phyloP scores from a whole-genome alignment of 2,888 invertebrate species.

The Agrilus mali region DNA sequence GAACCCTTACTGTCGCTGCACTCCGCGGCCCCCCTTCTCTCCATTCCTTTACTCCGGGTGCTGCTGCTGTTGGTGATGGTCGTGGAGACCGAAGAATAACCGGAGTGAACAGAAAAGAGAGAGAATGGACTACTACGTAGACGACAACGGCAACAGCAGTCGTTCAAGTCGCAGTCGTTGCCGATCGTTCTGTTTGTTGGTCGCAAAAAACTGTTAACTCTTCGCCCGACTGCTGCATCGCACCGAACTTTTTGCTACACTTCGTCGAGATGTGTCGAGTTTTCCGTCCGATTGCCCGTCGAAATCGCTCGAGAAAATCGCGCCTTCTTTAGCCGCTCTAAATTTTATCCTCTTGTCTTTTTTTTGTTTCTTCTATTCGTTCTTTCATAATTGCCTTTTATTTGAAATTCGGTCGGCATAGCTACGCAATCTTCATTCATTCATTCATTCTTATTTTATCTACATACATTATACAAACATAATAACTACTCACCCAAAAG shows the following conservation, averaged over 20 bases:
- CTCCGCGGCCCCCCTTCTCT: conserved; percentile 16
- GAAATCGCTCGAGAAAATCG: conserved; percentile 26
- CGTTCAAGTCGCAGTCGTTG: conserved; percentile 24
- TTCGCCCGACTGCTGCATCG: conserved; percentile 5
- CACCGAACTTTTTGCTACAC: conserved; percentile 25
- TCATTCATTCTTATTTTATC: no score
- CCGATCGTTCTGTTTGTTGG: conserved; percentile 6
- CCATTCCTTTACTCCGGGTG: conserved; percentile 6
- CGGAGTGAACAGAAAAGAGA: conserved; percentile 28
- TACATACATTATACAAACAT: no score
- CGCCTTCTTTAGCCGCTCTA: conserved; percentile 9
- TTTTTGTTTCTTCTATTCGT: neutral
- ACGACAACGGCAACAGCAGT: conserved; percentile 29
- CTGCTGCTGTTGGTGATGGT: neutral
- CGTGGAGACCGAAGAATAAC: conserved; percentile 9
- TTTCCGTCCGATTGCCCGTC: conserved; percentile 30
- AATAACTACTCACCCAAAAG: no score
- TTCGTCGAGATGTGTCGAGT: conserved; percentile 17
- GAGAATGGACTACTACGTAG: conserved; percentile 22
- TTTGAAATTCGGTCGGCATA: no score
- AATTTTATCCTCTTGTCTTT: conserved; percentile 3
- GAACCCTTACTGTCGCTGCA: conserved; percentile 29
- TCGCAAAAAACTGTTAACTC: conserved; percentile 30
- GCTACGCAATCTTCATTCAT: no score
- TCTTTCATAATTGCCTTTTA: no score